A percentile compares a stretch with the other conserved stretches of the same genome.
These are phyloP conservation scores for Batillaria attramentaria DNA, from an alignment of 1,140 invertebrate genomes.

Conservation along the genomic window DNA sequence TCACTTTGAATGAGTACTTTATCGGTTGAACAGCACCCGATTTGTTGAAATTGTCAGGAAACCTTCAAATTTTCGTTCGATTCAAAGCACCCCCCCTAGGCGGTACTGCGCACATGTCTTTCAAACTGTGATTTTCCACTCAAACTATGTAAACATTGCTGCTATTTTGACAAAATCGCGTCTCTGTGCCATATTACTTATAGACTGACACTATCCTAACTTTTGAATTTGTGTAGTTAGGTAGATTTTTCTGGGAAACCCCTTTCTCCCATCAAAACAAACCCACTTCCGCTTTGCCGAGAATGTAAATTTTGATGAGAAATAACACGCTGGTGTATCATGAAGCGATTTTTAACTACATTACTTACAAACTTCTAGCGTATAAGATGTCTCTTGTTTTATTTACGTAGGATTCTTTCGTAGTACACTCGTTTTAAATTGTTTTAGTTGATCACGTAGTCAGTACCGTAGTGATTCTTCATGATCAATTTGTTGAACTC, in stretches of 20 bases:
- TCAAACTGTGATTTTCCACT: not conserved
- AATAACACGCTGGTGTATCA: no score
- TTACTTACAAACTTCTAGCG: not conserved
- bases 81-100: not conserved
- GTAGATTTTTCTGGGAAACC: not conserved
- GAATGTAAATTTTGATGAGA: not conserved
- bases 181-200: not conserved
- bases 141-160: not conserved
- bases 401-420: not conserved
- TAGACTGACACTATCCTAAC: not conserved
- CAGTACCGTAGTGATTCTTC: no score
- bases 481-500: no score
- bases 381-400: not conserved
- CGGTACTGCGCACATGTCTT: not conserved
- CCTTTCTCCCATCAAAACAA: constrained; percentile 13
- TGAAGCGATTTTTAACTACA: not conserved
- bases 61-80: not conserved
- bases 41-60: not conserved
- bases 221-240: not conserved
- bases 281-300: constrained; percentile 21
- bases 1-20: not conserved
- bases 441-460: no score
- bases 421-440: no score
- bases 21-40: no score
- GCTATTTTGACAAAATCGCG: not conserved